Percentiles rank a stretch among this genome's conserved stretches.
These are phyloP conservation scores for Phortica variegata DNA, from an alignment of 1,140 invertebrate species.

Conservation along the genomic window DNA sequence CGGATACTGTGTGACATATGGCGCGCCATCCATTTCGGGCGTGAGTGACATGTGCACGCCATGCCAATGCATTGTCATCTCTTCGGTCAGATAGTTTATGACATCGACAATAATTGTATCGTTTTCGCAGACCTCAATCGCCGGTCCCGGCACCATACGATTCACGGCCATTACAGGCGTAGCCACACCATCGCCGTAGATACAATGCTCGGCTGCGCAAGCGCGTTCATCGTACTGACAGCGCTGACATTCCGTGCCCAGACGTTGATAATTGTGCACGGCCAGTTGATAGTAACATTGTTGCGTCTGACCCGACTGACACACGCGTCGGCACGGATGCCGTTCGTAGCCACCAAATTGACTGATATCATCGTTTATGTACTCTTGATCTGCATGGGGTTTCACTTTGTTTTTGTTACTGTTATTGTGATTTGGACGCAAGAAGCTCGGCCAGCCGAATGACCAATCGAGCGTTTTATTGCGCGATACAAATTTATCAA, in stretches of 20 bases:
- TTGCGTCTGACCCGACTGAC: conserved; percentile 36
- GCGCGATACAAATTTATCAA: no score
- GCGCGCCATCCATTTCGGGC: conserved; percentile 83
- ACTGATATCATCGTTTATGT: conserved; percentile 30
- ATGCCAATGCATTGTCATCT: conserved; percentile 78
- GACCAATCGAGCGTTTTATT: no score
- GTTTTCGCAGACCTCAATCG: conserved; percentile 83
- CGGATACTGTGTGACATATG: conserved; percentile 83
- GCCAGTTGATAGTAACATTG: conserved; percentile 46
- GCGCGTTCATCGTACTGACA: conserved; percentile 64
- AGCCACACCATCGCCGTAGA: conserved; percentile 70
- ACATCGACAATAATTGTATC: conserved; percentile 84
- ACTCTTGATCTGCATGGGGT: conserved; percentile 3
- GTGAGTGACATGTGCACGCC: conserved; percentile 76
- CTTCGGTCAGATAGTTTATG: conserved; percentile 73
- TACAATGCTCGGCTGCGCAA: conserved; percentile 65
- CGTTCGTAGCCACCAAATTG: conserved; percentile 33
- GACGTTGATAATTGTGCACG: conserved; percentile 40
- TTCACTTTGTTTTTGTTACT: conserved; percentile 13
- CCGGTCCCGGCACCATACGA: conserved; percentile 77
- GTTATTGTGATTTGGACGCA: conserved; percentile 26
- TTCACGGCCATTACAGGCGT: conserved; percentile 76
- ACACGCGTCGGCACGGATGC: conserved; percentile 44
- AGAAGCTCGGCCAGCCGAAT: conserved; percentile 28
- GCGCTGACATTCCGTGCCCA: conserved; percentile 62